phyloP scores from a whole-genome alignment of 1,140 invertebrate species.

The Drosophila sechellia region DNA sequence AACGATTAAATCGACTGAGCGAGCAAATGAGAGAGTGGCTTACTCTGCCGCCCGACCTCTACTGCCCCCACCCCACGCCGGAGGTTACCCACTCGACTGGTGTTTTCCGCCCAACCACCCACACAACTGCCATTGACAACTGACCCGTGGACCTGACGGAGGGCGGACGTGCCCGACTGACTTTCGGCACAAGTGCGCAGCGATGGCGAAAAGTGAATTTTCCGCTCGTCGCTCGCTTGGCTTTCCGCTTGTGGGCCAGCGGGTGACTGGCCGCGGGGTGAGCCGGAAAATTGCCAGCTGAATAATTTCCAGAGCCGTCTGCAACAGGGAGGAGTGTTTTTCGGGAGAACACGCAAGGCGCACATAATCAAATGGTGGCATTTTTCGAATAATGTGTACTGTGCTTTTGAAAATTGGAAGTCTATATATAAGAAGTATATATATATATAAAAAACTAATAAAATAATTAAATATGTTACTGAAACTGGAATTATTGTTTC shows the following conservation, averaged over 20 bases:
- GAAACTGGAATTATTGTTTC: no score
- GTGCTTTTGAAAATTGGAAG: background rate
- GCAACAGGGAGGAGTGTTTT: constrained; percentile 16
- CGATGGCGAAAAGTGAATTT: constrained; percentile 82
- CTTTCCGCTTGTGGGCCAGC: constrained; percentile 23
- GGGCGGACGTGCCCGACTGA: constrained; percentile 75
- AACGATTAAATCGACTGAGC: constrained; percentile 81
- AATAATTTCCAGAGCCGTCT: constrained; percentile 59
- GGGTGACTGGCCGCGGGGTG: background rate
- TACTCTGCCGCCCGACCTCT: background rate
- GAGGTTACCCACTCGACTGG: constrained; percentile 17
- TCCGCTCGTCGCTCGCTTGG: constrained; percentile 72
- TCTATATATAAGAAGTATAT: background rate
- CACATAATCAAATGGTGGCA: constrained; percentile 1
- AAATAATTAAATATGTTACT: no score
- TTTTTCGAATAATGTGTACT: background rate
- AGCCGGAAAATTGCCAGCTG: constrained; percentile 55
- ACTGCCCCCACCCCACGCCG: no score
- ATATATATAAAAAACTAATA: background rate
- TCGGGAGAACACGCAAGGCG: constrained; percentile 27
- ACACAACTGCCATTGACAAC: constrained; percentile 14
- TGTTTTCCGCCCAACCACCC: constrained; percentile 9
- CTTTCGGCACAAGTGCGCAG: constrained; percentile 80
- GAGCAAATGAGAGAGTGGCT: constrained; percentile 69
- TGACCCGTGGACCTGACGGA: constrained; percentile 45